phyloP scores from a whole-genome alignment of 1,140 invertebrate species.

The Panagrolaimus sp. region DNA sequence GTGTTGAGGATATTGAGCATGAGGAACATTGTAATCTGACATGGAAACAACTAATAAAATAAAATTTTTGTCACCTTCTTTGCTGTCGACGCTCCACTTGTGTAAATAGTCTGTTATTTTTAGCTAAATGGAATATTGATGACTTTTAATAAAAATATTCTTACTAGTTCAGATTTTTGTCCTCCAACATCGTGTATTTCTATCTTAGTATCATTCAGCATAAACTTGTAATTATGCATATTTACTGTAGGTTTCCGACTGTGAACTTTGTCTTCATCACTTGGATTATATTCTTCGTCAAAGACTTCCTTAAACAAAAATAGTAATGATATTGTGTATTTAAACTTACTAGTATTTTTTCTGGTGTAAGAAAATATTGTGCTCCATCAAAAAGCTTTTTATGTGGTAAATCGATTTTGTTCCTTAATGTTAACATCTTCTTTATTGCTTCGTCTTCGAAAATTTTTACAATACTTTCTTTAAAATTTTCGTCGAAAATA shows the following conservation, averaged over 20 bases:
- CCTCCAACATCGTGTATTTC: not conserved
- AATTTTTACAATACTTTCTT: conserved; percentile 24
- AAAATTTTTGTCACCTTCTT: not conserved
- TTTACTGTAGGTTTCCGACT: not conserved
- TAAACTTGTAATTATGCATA: not conserved
- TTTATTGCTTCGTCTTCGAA: conserved; percentile 39
- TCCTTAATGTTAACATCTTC: conserved; percentile 31
- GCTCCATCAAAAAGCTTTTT: conserved; percentile 38
- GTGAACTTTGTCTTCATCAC: not conserved
- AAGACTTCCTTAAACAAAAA: conserved; percentile 3
- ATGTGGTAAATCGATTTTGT: conserved; percentile 34
- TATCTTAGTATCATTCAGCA: not conserved
- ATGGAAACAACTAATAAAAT: not conserved
- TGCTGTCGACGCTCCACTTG: not conserved
- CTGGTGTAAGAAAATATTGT: conserved; percentile 32
- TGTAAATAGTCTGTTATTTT: no score
- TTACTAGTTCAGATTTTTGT: not conserved
- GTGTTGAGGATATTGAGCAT: not conserved
- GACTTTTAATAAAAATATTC: no score
- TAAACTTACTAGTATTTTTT: conserved; percentile 29
- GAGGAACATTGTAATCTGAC: not conserved
- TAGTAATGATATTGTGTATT: no score
- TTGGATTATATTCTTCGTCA: not conserved
- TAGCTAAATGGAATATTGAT: no score
- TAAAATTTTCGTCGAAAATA: conserved; percentile 22